A percentile compares a stretch with the other conserved stretches of the same genome.
phyloP scores from a whole-genome alignment of 2,797 vertebrate species.

The Apogon talboti region DNA sequence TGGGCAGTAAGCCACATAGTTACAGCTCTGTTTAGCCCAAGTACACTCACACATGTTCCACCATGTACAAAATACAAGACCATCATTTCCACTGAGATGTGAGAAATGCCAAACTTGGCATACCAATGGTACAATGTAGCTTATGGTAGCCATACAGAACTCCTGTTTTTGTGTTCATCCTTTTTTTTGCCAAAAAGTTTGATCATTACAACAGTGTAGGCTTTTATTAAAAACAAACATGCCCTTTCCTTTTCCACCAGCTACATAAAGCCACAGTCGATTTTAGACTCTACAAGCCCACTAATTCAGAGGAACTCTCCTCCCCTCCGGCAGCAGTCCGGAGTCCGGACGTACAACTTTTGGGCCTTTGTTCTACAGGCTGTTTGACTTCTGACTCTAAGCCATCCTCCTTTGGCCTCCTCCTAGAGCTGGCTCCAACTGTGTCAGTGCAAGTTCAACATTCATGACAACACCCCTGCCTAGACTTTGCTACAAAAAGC shows the following conservation, averaged over 20 bases:
- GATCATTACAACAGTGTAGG: neutral
- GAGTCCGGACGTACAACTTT: slow-evolving; percentile 12
- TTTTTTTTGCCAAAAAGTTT: neutral
- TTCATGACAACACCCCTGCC: neutral
- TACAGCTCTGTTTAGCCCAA: slow-evolving; percentile 28
- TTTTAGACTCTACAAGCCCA: neutral
- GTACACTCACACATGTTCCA: slow-evolving; percentile 12
- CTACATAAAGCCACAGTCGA: neutral
- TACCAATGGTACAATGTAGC: neutral
- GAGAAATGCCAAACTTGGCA: neutral
- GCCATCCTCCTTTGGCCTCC: slow-evolving; percentile 1
- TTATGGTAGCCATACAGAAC: too few relatives aligned
- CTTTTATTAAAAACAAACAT: neutral
- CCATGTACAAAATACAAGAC: slow-evolving; percentile 17
- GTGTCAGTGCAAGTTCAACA: slow-evolving; percentile 11
- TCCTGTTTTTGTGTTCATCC: neutral
- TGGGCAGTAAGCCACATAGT: slow-evolving; percentile 63
- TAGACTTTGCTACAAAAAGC: neutral
- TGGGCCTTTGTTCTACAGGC: slow-evolving; percentile 1
- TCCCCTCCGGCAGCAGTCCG: slow-evolving; percentile 13
- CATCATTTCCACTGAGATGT: neutral
- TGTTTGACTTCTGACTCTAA: slow-evolving; percentile 8
- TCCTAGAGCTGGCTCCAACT: slow-evolving; percentile 13
- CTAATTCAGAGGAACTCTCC: neutral
- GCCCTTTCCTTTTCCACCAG: neutral